A percentile compares a stretch with the other conserved stretches of the same genome.
Conservation (phyloP, 1,140 invertebrate species). For the Leptinotarsa undecemlineata region DNA sequence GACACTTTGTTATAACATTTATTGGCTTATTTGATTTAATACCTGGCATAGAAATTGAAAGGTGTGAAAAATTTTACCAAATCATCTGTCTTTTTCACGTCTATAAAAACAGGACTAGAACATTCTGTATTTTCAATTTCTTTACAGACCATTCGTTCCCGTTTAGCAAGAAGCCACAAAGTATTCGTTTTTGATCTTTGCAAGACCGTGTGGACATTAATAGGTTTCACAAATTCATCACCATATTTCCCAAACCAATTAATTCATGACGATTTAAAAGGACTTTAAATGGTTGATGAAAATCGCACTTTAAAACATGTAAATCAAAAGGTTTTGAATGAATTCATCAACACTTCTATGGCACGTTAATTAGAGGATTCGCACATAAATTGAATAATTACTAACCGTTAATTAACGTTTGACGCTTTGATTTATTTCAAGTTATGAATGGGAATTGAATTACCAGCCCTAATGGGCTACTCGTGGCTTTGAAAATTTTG, state of each 20-base stretch:
- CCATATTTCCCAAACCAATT: background rate
- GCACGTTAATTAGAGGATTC: slow-evolving; percentile 5
- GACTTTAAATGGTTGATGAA: slow-evolving; percentile 3
- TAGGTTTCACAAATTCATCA: background rate
- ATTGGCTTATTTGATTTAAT: too few species aligned
- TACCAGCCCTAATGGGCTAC: background rate
- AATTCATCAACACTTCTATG: background rate
- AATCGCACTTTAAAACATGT: slow-evolving; percentile 3
- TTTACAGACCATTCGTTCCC: too few species aligned
- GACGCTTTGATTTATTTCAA: slow-evolving; percentile 3
- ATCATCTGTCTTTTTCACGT: too few species aligned
- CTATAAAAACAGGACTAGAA: too few species aligned
- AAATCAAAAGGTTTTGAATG: slow-evolving; percentile 4
- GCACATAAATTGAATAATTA: slow-evolving; percentile 8
- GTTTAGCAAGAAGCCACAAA: too few species aligned
- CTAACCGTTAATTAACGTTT: slow-evolving; percentile 6
- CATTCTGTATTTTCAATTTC: too few species aligned
- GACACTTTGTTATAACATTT: too few species aligned
- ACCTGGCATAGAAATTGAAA: too few species aligned
- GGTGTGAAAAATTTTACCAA: too few species aligned
- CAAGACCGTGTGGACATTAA: background rate
- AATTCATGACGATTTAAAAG: background rate
- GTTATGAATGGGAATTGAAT: background rate
- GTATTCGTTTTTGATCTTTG: background rate
- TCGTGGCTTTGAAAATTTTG: background rate